These are phyloP conservation scores for Pipra filicauda DNA, from an alignment of 2,113 vertebrate genomes.

Conservation along the genomic window DNA sequence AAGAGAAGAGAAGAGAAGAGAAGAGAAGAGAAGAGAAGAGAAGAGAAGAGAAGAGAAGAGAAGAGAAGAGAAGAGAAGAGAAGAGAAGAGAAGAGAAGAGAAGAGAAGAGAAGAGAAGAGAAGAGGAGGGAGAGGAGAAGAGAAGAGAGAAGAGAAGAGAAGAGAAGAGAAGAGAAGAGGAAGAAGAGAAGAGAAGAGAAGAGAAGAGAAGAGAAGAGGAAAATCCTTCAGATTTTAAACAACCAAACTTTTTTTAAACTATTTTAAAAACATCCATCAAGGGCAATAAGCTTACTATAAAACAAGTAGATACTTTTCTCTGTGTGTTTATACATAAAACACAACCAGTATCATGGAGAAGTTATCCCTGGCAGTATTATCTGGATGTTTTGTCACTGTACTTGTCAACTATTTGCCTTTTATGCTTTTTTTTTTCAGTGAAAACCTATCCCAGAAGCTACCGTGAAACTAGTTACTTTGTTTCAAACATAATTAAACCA, in stretches of 20 bases:
- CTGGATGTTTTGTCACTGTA: background rate
- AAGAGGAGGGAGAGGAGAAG: too few relatives aligned
- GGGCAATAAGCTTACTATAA: background rate
- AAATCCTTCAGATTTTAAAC: background rate
- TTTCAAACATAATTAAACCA: constrained; percentile 46
- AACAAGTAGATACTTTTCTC: background rate
- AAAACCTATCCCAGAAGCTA: constrained; percentile 30
- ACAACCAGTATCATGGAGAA: background rate
- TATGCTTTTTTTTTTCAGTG: background rate
- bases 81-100: too few relatives aligned
- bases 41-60: too few relatives aligned
- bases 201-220: background rate
- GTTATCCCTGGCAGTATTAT: constrained; percentile 20
- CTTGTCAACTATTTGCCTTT: background rate
- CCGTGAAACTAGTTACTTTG: background rate
- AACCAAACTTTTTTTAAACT: background rate
- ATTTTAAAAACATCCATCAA: background rate
- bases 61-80: too few relatives aligned
- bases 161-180: background rate
- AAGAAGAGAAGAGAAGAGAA: background rate
- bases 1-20: too few relatives aligned
- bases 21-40: too few relatives aligned
- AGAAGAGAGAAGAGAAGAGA: background rate
- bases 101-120: too few relatives aligned
- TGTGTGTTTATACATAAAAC: background rate